Evolutionary conservation across 1,140 invertebrate genomes (phyloP).

Genomic region (Pachypeltis micranthus): DNA sequence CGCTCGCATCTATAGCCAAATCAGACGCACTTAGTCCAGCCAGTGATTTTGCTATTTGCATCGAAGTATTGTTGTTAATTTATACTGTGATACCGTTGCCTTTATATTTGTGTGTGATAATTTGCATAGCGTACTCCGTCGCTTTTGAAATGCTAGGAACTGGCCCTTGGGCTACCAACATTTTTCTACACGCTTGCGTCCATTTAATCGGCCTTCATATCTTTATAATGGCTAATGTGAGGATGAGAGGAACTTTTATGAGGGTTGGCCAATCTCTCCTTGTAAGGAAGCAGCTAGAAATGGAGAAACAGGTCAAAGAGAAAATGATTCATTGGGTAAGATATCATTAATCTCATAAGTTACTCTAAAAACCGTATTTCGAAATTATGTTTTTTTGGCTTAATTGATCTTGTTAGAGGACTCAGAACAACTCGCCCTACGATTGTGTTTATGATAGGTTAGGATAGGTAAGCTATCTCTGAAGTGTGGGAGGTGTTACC

Average conservation of each 20-base stretch:
- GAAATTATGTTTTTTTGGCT: no score
- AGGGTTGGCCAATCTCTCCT: constrained; percentile 87
- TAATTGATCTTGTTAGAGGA: no score
- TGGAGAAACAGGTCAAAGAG: constrained; percentile 88
- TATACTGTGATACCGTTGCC: constrained; percentile 89
- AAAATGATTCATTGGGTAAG: constrained; percentile 83
- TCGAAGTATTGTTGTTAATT: constrained; percentile 77
- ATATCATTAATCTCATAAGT: no score
- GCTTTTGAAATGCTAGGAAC: constrained; percentile 53
- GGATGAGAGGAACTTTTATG: constrained; percentile 90
- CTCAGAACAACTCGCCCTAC: no score
- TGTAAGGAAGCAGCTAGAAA: constrained; percentile 74
- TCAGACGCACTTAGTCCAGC: constrained; percentile 47
- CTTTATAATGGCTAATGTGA: constrained; percentile 79
- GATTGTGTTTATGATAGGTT: no score
- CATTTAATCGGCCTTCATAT: constrained; percentile 89
- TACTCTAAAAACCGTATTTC: no score
- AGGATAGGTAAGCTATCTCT: no score
- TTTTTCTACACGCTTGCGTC: constrained; percentile 74
- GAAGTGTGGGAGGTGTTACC: no score
- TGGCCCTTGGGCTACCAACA: constrained; percentile 47
- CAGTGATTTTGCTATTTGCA: constrained; percentile 71
- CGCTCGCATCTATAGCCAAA: constrained; percentile 38
- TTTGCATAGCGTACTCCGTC: constrained; percentile 67
- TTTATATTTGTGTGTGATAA: constrained; percentile 65